Evolutionary conservation across 1,140 invertebrate genomes (phyloP), one percentile per base, ranked within the genome.

Genomic region (Palaemon carinicauda): DNA sequence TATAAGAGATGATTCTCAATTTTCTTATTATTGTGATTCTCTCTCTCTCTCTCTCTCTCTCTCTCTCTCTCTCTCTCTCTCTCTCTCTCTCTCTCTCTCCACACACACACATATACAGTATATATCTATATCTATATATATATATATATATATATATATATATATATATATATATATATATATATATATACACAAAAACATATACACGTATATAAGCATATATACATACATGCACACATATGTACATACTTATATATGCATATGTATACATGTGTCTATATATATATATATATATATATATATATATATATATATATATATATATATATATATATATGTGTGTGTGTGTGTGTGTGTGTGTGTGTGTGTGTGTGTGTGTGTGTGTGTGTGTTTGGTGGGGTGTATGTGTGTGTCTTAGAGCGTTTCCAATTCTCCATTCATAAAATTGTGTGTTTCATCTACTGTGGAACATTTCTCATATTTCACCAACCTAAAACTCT

Each of bases 111-210:
- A 41, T 41, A 41, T 41, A 41, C 12, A 41, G 1, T 41, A 41
- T 41, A 41, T 41, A 41, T 41, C 7, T 41, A 41, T 41, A 41
- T 41, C 7, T 41, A 41, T 41, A 65, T n/a, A 65, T 65, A 65
- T n/a, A 65, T 65, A 65, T 65, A 65, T 65, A 65, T 65, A 65
- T n/a, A 65, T 65, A 65, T 65, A n/a, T 65, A 65, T n/a, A 65
- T 65, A 17, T 65, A 65, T 65, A 14, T 65, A 65, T 65, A 65
- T 65, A 14, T 65, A 65, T 65, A 9, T 65, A n/a, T 65, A 9
- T 65, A n/a, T 65, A 9, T 65, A n/a, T 65, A n/a, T 65, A n/a
- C n/a, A 9, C n/a, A n/a, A 19, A n/a, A 19, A n/a, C n/a, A n/a
- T 65, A n/a, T 65, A n/a, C n/a, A n/a, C 27, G 5, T 12, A n/a